Evolutionary conservation across 2,888 invertebrate species (phyloP), one percentile per base, ranked within the genome.

Genomic region (Chelonus formosanus): DNA sequence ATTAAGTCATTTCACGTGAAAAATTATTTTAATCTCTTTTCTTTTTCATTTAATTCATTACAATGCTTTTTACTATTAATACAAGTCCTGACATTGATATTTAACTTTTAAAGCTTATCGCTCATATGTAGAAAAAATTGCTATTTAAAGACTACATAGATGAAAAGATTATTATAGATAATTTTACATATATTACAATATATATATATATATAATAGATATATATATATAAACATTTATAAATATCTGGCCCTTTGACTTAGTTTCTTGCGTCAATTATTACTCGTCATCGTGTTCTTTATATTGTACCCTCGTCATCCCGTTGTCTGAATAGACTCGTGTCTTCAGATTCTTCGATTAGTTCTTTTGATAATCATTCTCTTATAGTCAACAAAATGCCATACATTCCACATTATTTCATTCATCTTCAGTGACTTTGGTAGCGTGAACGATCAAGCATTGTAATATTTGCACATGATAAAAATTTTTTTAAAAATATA

Each of bases 401-500:
- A 43, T 60, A 52, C 52, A 60, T 50, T 52, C 61, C 45, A 63
- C 44, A 60, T 20, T 20, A 20, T 20, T 20, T 20, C 20, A 61
- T 67, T 62, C 64, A 66, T 63, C 63, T 60, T 48, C 45, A 45
- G 47, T 58, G 60, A 65, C 65, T 71, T 69, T 71, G 70, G 68
- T 67, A 57, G 45, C 31, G 50, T 64, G 57, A 50, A 56, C 34
- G 35, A 48, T 63, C 54, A 64, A 35, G 8, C 44, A 43, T 45
- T 20, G 6, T n/a, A 10, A 31, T 8, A 40, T 32, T 36, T 31
- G 6, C 44, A 8, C 50, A 55, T 48, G 20, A 20, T 20, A 20
- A 20, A 20, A 20, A 20, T 48, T 43, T 5, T 47, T 53, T 8
- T 10, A 10, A 7, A 35, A 43, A 47, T 44, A 60, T 55, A 36